Evolutionary conservation across 2,888 invertebrate species (phyloP).

Genomic region (Hypselothyrea guttata): DNA sequence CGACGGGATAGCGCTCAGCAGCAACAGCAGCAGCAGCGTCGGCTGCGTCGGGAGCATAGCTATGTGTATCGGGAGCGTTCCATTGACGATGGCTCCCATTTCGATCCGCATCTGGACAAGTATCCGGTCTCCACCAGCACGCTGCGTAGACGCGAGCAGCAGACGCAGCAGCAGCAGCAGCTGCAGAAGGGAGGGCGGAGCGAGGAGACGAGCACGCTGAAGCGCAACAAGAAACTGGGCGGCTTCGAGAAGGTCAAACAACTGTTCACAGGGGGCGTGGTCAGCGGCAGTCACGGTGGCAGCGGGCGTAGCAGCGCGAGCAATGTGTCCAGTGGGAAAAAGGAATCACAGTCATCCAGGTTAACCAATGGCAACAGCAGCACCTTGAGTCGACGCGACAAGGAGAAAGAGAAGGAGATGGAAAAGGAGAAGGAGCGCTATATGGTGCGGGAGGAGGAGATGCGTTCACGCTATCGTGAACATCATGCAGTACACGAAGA

Average conservation of each 20-base stretch:
- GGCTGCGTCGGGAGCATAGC: constrained; percentile 83
- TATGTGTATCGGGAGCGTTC: constrained; percentile 84
- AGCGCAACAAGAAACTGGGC: constrained; percentile 86
- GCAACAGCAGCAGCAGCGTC: constrained; percentile 78
- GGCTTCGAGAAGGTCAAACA: constrained; percentile 90
- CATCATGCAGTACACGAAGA: constrained; percentile 81
- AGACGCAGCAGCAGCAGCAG: constrained; percentile 20
- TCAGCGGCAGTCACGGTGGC: constrained; percentile 84
- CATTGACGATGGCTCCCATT: constrained; percentile 87
- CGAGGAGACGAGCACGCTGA: constrained; percentile 77
- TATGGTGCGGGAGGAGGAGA: constrained; percentile 84
- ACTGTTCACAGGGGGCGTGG: constrained; percentile 86
- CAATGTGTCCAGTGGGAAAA: constrained; percentile 67
- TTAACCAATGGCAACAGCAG: constrained; percentile 78
- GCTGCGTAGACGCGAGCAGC: constrained; percentile 68
- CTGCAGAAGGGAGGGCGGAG: too few relatives aligned
- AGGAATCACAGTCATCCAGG: constrained; percentile 58
- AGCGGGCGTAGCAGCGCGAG: constrained; percentile 83
- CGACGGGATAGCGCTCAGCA: constrained; percentile 87
- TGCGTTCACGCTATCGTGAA: constrained; percentile 85
- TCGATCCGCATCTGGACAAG: constrained; percentile 86
- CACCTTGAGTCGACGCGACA: constrained; percentile 78
- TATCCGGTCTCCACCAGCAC: constrained; percentile 83
- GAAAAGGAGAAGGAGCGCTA: constrained; percentile 74
- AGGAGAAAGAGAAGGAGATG: constrained; percentile 58